These are phyloP conservation scores for Bos taurus DNA, from an alignment of 2,113 vertebrate species.

Conservation along the genomic window DNA sequence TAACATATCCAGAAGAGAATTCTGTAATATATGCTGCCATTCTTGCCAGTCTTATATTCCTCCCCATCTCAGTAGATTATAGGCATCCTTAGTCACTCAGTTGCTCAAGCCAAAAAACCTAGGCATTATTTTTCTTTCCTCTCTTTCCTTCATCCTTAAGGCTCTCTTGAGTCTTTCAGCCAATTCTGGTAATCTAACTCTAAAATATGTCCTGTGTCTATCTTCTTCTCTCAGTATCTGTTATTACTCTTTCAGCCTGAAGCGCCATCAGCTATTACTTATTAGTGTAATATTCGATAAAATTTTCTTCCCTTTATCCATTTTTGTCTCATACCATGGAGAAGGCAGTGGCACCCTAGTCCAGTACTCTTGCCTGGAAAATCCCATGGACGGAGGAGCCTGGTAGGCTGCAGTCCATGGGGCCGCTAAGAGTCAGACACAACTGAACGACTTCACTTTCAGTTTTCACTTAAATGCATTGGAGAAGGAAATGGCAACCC, in stretches of 20 bases:
- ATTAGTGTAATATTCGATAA: not conserved
- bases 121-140: not conserved
- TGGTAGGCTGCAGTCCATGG: too few species aligned
- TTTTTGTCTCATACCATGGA: not conserved
- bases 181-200: not conserved
- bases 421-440: too few species aligned
- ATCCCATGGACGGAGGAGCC: too few species aligned
- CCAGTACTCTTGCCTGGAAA: too few species aligned
- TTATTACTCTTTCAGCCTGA: not conserved
- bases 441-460: too few species aligned
- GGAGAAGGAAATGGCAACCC: too few species aligned
- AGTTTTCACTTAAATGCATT: too few species aligned
- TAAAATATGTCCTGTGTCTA: not conserved
- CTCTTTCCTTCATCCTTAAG: not conserved
- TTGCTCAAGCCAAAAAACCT: not conserved
- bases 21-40: accelerated
- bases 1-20: not conserved
- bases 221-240: not conserved
- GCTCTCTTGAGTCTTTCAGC: not conserved
- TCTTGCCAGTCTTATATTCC: too few species aligned
- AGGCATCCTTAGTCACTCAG: not conserved
- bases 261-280: not conserved
- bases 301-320: not conserved
- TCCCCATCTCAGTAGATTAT: accelerated
- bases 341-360: too few species aligned